A percentile compares a stretch with the other conserved stretches of the same genome.
Conservation (phyloP, 2,113 vertebrate genomes). For the Ciconia boyciana region DNA sequence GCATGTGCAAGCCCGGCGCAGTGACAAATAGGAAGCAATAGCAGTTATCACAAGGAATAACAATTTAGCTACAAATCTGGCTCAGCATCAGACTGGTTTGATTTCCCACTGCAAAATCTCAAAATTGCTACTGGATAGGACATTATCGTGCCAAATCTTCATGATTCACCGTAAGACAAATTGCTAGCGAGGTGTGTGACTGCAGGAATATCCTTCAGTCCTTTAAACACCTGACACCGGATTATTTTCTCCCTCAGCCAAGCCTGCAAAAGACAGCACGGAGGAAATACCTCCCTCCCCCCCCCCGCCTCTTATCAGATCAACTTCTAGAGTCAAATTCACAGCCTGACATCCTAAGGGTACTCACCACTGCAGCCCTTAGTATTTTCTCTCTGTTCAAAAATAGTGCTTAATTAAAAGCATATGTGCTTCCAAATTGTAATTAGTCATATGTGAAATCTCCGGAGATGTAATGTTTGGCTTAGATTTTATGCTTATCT, state of each 20-base stretch:
- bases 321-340: not conserved
- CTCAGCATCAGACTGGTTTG: not conserved
- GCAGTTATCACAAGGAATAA: slow-evolving; percentile 34
- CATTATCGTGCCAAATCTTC: not conserved
- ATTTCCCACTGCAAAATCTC: not conserved
- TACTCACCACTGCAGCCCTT: not conserved
- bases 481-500: slow-evolving; percentile 22
- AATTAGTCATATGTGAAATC: slow-evolving; percentile 19
- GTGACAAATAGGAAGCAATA: slow-evolving; percentile 24
- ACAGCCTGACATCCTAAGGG: not conserved
- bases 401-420: slow-evolving; percentile 35
- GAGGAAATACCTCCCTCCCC: not conserved
- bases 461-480: not conserved
- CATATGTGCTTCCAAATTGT: not conserved
- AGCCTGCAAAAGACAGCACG: not conserved
- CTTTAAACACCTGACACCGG: not conserved
- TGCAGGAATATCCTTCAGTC: not conserved
- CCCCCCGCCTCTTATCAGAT: not conserved
- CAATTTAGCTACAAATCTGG: not conserved
- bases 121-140: not conserved
- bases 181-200: not conserved
- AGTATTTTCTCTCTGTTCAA: not conserved
- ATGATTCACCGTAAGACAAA: not conserved
- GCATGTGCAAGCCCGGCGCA: not conserved
- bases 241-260: not conserved